Base-by-base conservation (phyloP, 2,888 invertebrate species). In the Sphinx pinastri region DNA sequence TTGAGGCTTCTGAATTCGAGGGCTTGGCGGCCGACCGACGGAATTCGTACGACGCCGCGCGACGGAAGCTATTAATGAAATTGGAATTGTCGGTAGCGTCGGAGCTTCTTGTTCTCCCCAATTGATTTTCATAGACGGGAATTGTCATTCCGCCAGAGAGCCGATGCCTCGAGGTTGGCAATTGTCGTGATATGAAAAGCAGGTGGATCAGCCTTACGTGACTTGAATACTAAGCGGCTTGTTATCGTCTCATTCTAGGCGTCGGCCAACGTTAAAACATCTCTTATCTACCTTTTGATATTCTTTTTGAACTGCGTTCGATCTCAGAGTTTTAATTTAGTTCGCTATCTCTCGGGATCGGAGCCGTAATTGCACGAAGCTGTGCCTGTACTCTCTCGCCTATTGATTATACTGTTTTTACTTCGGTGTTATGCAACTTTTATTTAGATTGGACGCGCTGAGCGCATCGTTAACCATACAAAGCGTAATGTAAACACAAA, bases 171-270 rank as follows among this genome's bases (percentile, higher is more conserved):
- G 84, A 88, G 91, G 90, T 86, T 88, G 88, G 87, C 90, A 91
- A 92, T 92, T 88, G 92, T 90, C 91, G 90, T 91, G 91, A 92
- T 91, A 92, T 91, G 91, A 92, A 91, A 92, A 92, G 91, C 92
- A 91, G 92, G 92, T 91, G 90, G 91, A 92, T 90, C 89, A 91
- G 84, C 84, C 85, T 83, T 79, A 76, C 89, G 89, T 87, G 90
- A 77, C 84, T 84, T 75, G 92, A 91, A 93, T 92, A 91, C 88
- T 91, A 90, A 92, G 86, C 83, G 84, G 84, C 89, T 90, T 86
- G 88, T 92, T 92, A 90, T 90, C 90, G 86, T 90, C 88, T 88
- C 88, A 86, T 89, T 90, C 84, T 87, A 84, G 82, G 81, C 81
- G 84, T 85, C 84, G 79, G 84, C 87, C 83, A 84, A 86, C 81